Conservation (phyloP, 2,113 vertebrate genomes). For the Calidris pugnax region DNA sequence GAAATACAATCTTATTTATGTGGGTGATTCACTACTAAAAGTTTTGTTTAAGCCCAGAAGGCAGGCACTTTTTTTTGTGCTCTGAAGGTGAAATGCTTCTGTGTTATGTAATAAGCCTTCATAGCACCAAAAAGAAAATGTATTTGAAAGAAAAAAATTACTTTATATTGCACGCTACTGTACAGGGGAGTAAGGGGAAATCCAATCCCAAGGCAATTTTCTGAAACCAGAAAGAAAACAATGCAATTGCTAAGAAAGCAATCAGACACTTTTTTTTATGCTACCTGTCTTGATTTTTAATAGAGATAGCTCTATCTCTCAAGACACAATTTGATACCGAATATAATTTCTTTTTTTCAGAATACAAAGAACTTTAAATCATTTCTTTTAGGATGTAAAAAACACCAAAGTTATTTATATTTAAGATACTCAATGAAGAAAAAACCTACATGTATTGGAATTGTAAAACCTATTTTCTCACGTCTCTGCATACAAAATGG, state of each 20-base stretch:
- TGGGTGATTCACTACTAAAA: not conserved
- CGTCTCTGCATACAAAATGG: not conserved
- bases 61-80: not conserved
- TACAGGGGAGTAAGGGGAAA: constrained; percentile 15
- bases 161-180: constrained; percentile 33
- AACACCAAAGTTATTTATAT: not conserved
- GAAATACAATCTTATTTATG: not conserved
- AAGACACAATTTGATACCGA: constrained; percentile 45
- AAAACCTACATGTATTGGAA: not conserved
- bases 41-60: not conserved
- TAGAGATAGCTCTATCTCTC: constrained; percentile 57
- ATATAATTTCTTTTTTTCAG: constrained; percentile 32
- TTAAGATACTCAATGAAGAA: not conserved
- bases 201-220: constrained; percentile 71
- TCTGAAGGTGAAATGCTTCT: not conserved
- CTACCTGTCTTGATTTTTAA: constrained; percentile 69
- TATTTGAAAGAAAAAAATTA: constrained; percentile 53
- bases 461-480: not conserved
- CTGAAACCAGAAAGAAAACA: constrained; percentile 63
- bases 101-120: constrained; percentile 42
- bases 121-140: not conserved
- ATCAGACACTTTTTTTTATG: constrained; percentile 47
- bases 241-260: constrained; percentile 60
- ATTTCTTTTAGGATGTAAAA: constrained; percentile 12
- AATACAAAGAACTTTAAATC: constrained; percentile 3